A percentile compares a stretch with the other conserved stretches of the same genome.
Evolutionary conservation across 2,797 vertebrate genomes (phyloP).

Genomic region (Linurgus olivaceus): DNA sequence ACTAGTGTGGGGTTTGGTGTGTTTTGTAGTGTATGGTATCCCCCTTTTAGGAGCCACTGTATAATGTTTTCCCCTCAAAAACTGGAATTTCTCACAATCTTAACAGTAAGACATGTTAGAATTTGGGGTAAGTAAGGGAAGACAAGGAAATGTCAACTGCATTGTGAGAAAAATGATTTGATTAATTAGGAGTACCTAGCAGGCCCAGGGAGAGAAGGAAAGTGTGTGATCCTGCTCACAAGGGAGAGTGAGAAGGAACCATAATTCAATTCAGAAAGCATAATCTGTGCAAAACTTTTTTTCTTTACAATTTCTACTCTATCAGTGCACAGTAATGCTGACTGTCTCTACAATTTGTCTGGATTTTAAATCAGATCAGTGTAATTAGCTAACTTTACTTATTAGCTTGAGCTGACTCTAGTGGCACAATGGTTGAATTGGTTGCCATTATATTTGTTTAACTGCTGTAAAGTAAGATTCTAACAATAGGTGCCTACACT

Average conservation of each 20-base stretch:
- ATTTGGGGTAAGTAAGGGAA: not conserved
- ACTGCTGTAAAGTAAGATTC: slow-evolving; percentile 82
- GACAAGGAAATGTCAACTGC: not conserved
- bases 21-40: not conserved
- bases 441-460: slow-evolving; percentile 82
- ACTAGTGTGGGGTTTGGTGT: not conserved
- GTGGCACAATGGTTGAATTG: slow-evolving; percentile 74
- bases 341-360: slow-evolving; percentile 54
- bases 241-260: not conserved
- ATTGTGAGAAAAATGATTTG: not conserved
- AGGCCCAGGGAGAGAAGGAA: not conserved
- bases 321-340: not conserved
- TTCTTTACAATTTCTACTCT: not conserved
- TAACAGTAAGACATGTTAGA: not conserved
- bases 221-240: not conserved
- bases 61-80: not conserved
- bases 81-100: not conserved
- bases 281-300: not conserved
- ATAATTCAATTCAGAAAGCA: not conserved
- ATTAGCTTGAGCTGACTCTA: slow-evolving; percentile 70
- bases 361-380: slow-evolving; percentile 67
- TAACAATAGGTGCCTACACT: slow-evolving; percentile 76
- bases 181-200: not conserved
- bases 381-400: slow-evolving; percentile 75
- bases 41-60: not conserved